Evolutionary conservation across 2,888 invertebrate genomes (phyloP), one percentile per base, ranked within the genome.

Genomic region (Brachyopa scutellaris): DNA sequence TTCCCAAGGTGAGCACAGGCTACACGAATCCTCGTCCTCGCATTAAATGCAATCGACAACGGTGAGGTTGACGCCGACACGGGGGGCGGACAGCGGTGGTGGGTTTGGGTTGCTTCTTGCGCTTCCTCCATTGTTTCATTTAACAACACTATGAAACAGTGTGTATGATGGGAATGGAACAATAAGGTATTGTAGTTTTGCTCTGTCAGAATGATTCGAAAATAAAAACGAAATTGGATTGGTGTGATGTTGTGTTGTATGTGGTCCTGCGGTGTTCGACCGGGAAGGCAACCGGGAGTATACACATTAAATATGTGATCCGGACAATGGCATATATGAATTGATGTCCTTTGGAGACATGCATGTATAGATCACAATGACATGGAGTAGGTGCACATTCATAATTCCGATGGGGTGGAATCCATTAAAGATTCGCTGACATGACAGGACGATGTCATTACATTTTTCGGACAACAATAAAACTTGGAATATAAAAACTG

Each of bases 211-310:
- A 64, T 82, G 76, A 76, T 64, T 82, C 53, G 59, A 69, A 70
- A 64, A 82, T 76, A 82, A 82, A 82, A 76, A 82, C 76, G 21
- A 51, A 76, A 82, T 69, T 76, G 80, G 80, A 82, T 82, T 82
- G 76, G 59, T 70, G 76, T 76, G 69, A 76, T 57, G 55, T 45
- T 40, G 23, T 61, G 36, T 17, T 42, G 29, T 40, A 38, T 51
- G 42, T 59, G 33, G 62, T 64, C 70, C 64, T 57, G 23, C 33
- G 67, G 51, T 45, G 36, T 21, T 40, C n/a, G 53, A 38, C 53
- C 23, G 6, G 26, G 26, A 26, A 26, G 15, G 49, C 49, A 62
- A 55, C 40, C 57, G 15, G 9, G n/a, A 15, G 5, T n/a, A 33
- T 42, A 42, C 19, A 62, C 21, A 70, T 70, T 59, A 70, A 57